Evolutionary conservation across 2,888 invertebrate genomes (phyloP).

Genomic region (Malthinus seriepunctatus): DNA sequence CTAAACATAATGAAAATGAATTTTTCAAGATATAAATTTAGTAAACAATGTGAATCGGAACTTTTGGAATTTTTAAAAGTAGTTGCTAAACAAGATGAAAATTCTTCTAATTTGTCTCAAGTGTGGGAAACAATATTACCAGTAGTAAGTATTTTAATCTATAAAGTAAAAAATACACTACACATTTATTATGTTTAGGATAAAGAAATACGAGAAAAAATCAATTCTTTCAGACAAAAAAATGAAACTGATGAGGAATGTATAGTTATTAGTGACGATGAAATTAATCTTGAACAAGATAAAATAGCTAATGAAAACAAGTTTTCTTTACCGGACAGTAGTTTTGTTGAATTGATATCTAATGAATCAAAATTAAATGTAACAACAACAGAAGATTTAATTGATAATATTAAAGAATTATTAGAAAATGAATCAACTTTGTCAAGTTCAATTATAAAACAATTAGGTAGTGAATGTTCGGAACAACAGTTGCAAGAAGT

Average conservation of each 20-base stretch:
- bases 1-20: slow-evolving; percentile 15
- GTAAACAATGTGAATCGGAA: slow-evolving; percentile 24
- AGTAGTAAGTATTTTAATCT: slow-evolving; percentile 6
- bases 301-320: not conserved
- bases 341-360: not conserved
- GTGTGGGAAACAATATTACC: slow-evolving; percentile 19
- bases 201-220: slow-evolving; percentile 7
- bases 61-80: slow-evolving; percentile 23
- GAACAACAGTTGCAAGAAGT: slow-evolving; percentile 11
- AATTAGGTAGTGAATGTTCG: slow-evolving; percentile 13
- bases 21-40: slow-evolving; percentile 23
- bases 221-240: not conserved
- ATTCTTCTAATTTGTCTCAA: not conserved
- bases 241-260: not conserved
- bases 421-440: slow-evolving; percentile 24
- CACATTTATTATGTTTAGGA: slow-evolving; percentile 11
- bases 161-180: no score
- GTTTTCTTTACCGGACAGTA: slow-evolving; percentile 3
- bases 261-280: slow-evolving; percentile 4
- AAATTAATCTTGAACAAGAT: not conserved
- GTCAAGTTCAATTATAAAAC: slow-evolving; percentile 19
- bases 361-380: slow-evolving; percentile 1
- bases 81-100: slow-evolving; percentile 6
- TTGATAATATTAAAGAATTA: slow-evolving; percentile 17
- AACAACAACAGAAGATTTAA: slow-evolving; percentile 16